Conservation (phyloP, 1,140 invertebrate species). For the Nasonia longicornis region DNA sequence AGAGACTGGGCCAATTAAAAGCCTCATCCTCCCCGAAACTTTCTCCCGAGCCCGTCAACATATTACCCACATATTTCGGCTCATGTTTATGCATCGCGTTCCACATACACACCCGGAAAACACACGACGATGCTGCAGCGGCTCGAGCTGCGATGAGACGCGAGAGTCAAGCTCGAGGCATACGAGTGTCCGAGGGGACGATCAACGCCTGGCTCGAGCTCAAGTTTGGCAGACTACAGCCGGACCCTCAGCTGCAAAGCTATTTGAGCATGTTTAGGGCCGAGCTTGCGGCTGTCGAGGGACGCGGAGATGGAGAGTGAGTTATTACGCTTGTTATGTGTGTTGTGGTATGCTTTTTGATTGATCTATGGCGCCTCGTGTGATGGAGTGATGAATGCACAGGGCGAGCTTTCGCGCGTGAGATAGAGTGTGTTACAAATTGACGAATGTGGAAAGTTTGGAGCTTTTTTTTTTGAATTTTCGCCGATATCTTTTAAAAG, state of each 20-base stretch:
- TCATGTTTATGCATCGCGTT: slow-evolving; percentile 8
- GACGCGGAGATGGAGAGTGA: slow-evolving; percentile 40
- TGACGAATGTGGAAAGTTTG: too few relatives aligned
- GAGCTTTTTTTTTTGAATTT: too few relatives aligned
- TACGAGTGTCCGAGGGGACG: slow-evolving; percentile 49
- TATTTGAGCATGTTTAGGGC: slow-evolving; percentile 54
- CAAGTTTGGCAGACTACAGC: slow-evolving; percentile 54
- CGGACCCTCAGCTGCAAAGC: slow-evolving; percentile 52
- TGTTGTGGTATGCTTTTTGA: too few relatives aligned
- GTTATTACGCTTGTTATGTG: background rate
- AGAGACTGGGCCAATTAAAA: background rate
- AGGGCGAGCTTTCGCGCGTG: too few relatives aligned
- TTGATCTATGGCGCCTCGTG: too few relatives aligned
- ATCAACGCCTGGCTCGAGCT: slow-evolving; percentile 51
- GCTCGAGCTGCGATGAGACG: slow-evolving; percentile 23
- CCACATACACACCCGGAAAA: background rate
- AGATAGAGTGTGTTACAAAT: too few relatives aligned
- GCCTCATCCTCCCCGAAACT: background rate
- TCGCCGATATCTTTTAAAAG: too few relatives aligned
- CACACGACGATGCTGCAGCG: background rate
- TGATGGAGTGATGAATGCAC: too few relatives aligned
- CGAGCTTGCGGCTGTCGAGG: slow-evolving; percentile 53
- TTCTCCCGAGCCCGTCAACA: background rate
- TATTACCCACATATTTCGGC: background rate
- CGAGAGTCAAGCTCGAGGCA: slow-evolving; percentile 30